Evolutionary conservation across 2,113 vertebrate genomes (phyloP).

Genomic region (Ceyx cyanopectus): DNA sequence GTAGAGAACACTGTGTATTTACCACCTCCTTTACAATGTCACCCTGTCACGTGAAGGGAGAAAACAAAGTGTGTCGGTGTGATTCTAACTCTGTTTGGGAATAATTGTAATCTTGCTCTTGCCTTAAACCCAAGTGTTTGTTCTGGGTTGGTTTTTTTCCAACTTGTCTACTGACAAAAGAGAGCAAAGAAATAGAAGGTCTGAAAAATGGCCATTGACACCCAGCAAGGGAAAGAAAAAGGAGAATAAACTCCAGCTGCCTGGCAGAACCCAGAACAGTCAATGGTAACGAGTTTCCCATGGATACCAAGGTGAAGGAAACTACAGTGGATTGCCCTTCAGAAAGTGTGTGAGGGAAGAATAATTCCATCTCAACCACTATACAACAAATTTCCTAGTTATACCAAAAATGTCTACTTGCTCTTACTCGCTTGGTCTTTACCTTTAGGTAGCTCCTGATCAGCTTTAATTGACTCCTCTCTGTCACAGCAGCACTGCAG

Average conservation of each 20-base stretch:
- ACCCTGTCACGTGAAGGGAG: accelerated
- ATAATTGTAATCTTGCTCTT: background rate
- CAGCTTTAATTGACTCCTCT: background rate
- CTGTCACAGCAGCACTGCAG: background rate
- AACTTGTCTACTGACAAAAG: background rate
- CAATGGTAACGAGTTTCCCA: background rate
- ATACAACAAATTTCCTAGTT: background rate
- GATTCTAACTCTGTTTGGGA: accelerated
- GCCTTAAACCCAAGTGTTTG: background rate
- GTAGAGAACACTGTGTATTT: background rate
- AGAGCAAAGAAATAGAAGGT: background rate
- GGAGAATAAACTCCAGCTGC: background rate
- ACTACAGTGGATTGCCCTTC: background rate
- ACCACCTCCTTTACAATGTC: background rate
- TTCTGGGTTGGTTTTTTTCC: background rate
- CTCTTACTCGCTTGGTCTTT: background rate
- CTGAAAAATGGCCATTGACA: background rate
- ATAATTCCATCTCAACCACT: background rate
- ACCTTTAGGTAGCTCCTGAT: background rate
- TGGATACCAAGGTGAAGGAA: background rate
- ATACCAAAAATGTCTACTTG: accelerated
- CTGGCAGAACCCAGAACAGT: background rate
- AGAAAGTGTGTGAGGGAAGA: background rate
- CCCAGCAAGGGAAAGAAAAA: background rate
- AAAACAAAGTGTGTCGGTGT: background rate